A percentile compares a stretch with the other conserved stretches of the same genome.
These are phyloP conservation scores for Anoplophora glabripennis DNA, from an alignment of 1,140 invertebrate species.

Conservation along the genomic window DNA sequence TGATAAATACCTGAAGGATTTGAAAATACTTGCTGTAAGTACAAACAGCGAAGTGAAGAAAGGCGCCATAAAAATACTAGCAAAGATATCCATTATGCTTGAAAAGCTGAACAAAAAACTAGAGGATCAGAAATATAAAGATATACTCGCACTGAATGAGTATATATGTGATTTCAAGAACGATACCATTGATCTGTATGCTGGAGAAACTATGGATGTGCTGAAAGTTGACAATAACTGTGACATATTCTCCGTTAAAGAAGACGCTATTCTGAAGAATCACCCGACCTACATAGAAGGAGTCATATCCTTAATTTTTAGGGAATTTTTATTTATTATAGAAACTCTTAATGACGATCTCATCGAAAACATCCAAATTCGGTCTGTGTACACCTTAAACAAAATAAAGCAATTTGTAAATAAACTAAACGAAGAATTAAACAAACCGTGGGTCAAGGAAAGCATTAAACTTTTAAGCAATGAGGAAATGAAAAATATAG, in stretches of 20 bases:
- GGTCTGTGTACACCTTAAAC: slow-evolving; percentile 22
- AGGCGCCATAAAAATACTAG: slow-evolving; percentile 18
- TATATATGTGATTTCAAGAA: slow-evolving; percentile 19
- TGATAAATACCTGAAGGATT: slow-evolving; percentile 23
- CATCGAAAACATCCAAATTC: slow-evolving; percentile 28
- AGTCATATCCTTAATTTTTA: slow-evolving; percentile 26
- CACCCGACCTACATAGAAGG: slow-evolving; percentile 31
- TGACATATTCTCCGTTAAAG: slow-evolving; percentile 19
- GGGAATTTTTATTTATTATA: slow-evolving; percentile 29
- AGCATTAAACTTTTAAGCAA: slow-evolving; percentile 8
- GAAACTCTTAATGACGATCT: slow-evolving; percentile 22
- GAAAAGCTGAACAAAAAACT: slow-evolving; percentile 26
- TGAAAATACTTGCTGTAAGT: slow-evolving; percentile 11
- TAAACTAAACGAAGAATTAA: slow-evolving; percentile 22
- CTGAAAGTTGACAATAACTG: slow-evolving; percentile 22
- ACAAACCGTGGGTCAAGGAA: slow-evolving; percentile 27
- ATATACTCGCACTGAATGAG: slow-evolving; percentile 19
- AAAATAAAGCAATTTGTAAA: slow-evolving; percentile 25
- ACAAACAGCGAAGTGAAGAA: slow-evolving; percentile 7
- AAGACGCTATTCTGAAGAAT: slow-evolving; percentile 6
- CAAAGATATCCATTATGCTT: slow-evolving; percentile 24
- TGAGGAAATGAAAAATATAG: slow-evolving; percentile 20
- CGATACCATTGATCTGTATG: slow-evolving; percentile 29
- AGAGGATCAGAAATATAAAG: slow-evolving; percentile 19
- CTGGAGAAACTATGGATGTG: slow-evolving; percentile 28